Evolutionary conservation across 2,797 vertebrate species (phyloP), one percentile per base, ranked within the genome.

Genomic region (Merluccius polli): DNA sequence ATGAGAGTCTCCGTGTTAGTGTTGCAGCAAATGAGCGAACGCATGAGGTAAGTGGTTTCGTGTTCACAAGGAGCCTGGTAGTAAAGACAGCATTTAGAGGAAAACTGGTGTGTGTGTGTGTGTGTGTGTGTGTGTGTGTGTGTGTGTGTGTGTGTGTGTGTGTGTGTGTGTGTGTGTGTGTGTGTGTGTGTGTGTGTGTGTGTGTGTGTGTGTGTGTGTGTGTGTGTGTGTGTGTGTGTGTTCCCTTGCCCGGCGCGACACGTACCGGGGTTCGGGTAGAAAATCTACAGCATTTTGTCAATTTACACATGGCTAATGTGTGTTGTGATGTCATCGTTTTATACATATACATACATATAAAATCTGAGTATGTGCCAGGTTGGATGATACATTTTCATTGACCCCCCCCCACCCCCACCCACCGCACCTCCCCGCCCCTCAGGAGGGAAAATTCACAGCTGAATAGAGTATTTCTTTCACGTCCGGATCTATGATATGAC

Each of bases 41-140:
- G 91, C 89, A 90, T 96, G 96, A 98, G 96, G 96, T 97, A 96
- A 97, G 85, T 94, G 93, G 93, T 95, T 95, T 87, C 93, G 93
- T 94, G 93, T 91, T 90, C 86, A 91, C 94, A 95, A 93, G 87
- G 93, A 90, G 93, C 95, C 94, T 95, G 95, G 59, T 65, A 21
- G 59, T 27, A 65, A 24, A 65, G 59, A 65, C 59, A 65, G 59
- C 59, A 65, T 65, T 27, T 27, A 24, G 59, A 65, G 59, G 10
- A 15, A 15, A 15, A 15, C 3, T 44, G 41, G 41, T 44, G 41
- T 44, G 41, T 16, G 41, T 44, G 41, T 16, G 41, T 44, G 41
- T 16, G 41, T 44, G 41, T 16, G 15, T 44, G 12, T 16, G 15
- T 44, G 41, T 44, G 41, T 44, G 12, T 15, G 12, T 44, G 41